phyloP scores from a whole-genome alignment of 2,797 vertebrate genomes.

The Mus spretus region DNA sequence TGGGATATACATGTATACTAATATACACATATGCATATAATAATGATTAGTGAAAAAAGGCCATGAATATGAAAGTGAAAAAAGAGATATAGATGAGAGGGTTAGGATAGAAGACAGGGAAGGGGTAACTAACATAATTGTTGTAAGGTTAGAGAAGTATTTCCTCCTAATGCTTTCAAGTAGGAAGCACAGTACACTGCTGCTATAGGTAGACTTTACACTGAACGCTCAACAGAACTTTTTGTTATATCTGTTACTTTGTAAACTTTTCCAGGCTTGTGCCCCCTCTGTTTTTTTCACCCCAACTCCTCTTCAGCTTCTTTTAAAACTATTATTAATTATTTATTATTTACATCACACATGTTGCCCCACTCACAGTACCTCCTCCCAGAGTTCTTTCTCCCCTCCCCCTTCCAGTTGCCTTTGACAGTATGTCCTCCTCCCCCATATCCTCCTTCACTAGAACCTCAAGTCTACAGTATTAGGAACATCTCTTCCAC shows the following conservation, averaged over 20 bases:
- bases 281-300: too few species aligned
- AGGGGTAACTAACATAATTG: background rate
- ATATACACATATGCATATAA: background rate
- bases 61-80: background rate
- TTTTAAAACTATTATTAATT: background rate
- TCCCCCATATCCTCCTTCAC: background rate
- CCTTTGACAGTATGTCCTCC: background rate
- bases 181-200: background rate
- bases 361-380: background rate
- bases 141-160: background rate
- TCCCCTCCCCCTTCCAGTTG: background rate
- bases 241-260: too few species aligned
- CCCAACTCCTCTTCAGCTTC: background rate
- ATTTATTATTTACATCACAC: background rate
- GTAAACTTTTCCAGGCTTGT: fast-evolving
- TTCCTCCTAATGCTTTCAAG: background rate
- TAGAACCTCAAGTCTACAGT: background rate
- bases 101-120: background rate
- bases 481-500: background rate
- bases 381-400: background rate
- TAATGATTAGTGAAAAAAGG: background rate
- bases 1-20: background rate
- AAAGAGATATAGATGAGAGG: background rate
- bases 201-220: background rate
- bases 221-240: background rate